Evolutionary conservation across 1,140 invertebrate species (phyloP).

Genomic region (Megathymus violae): DNA sequence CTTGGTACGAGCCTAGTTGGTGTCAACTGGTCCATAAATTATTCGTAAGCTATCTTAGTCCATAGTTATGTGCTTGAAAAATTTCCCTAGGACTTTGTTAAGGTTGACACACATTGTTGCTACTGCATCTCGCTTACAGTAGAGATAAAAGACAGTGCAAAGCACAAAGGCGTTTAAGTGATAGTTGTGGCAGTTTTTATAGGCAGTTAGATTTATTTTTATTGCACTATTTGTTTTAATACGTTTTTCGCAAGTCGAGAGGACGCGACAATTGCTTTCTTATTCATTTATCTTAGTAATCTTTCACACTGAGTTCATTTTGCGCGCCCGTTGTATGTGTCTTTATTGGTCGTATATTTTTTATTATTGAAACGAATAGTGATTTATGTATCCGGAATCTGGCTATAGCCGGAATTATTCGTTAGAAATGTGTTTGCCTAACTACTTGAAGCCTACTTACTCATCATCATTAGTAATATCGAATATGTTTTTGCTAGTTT

Average conservation of each 20-base stretch:
- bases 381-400: constrained; percentile 27
- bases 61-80: constrained; percentile 44
- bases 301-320: constrained; percentile 33
- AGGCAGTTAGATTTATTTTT: constrained; percentile 85
- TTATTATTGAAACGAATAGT: constrained; percentile 31
- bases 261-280: constrained; percentile 72
- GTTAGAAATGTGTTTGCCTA: not conserved
- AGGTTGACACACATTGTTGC: constrained; percentile 55
- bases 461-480: too few species aligned
- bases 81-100: constrained; percentile 52
- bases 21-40: constrained; percentile 60
- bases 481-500: too few species aligned
- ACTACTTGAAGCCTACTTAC: not conserved
- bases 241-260: constrained; percentile 78
- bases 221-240: constrained; percentile 84
- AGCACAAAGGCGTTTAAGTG: constrained; percentile 81
- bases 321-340: constrained; percentile 23
- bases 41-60: constrained; percentile 46
- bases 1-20: constrained; percentile 39
- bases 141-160: constrained; percentile 67
- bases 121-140: constrained; percentile 55
- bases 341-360: constrained; percentile 30
- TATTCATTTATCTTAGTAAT: constrained; percentile 57
- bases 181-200: constrained; percentile 84
- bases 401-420: constrained; percentile 1